Evolutionary conservation across 2,888 invertebrate species (phyloP).

Genomic region (Rhingia rostrata): DNA sequence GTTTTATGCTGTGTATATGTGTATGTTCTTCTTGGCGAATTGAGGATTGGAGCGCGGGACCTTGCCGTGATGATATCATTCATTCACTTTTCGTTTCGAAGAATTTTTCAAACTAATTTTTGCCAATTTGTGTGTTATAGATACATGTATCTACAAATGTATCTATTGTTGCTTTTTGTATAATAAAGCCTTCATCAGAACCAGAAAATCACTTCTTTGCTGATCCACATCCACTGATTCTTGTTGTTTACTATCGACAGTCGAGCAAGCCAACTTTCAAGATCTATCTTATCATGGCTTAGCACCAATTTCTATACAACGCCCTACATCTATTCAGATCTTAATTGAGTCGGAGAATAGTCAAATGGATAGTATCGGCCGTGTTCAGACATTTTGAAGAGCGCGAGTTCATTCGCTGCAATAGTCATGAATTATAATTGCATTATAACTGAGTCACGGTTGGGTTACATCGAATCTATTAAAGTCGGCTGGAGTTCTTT

Average conservation of each 20-base stretch:
- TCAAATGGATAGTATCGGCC: slow-evolving; percentile 15
- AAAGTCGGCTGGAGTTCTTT: slow-evolving; percentile 16
- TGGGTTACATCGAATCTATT: slow-evolving; percentile 38
- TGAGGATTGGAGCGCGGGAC: slow-evolving; percentile 50
- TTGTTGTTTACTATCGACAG: too few species aligned
- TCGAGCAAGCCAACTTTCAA: neutral
- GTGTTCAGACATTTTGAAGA: slow-evolving; percentile 34
- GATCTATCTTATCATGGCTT: neutral
- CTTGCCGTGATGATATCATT: slow-evolving; percentile 68
- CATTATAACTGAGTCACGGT: slow-evolving; percentile 52
- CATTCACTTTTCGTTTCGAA: slow-evolving; percentile 14
- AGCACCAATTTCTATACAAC: slow-evolving; percentile 13
- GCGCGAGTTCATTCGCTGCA: slow-evolving; percentile 27
- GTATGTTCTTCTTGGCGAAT: slow-evolving; percentile 32
- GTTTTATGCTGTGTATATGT: slow-evolving; percentile 21
- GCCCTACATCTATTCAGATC: slow-evolving; percentile 36
- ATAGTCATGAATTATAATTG: slow-evolving; percentile 54
- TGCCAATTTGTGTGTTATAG: slow-evolving; percentile 51
- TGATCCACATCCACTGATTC: too few species aligned
- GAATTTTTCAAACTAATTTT: slow-evolving; percentile 49
- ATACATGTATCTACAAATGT: slow-evolving; percentile 36
- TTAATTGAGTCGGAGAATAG: slow-evolving; percentile 25
- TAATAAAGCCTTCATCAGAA: neutral
- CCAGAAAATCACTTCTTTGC: neutral
- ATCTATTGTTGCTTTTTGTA: neutral